A percentile compares a stretch with the other conserved stretches of the same genome.
Conservation (phyloP, 2,113 vertebrate genomes). For the Mandrillus leucophaeus region DNA sequence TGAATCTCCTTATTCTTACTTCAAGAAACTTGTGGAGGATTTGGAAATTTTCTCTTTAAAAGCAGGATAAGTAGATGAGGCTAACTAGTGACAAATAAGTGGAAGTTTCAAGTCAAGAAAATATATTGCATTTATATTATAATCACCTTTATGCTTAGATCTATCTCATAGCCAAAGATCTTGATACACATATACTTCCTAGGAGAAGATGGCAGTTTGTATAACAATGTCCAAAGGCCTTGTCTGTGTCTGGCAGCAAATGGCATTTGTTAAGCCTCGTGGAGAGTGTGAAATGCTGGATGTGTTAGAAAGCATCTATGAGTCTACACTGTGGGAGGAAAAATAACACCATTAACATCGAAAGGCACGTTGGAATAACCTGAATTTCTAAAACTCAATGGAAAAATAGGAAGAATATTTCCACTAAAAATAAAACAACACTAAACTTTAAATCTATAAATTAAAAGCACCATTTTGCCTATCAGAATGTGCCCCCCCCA, state of each 20-base stretch:
- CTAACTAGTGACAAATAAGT: background rate
- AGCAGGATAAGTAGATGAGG: constrained; percentile 49
- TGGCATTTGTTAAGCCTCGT: background rate
- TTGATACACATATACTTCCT: background rate
- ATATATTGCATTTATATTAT: background rate
- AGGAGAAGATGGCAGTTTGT: background rate
- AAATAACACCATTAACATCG: background rate
- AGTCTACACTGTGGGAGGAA: background rate
- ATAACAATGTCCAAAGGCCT: background rate
- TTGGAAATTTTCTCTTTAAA: constrained; percentile 50
- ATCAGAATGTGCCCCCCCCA: background rate
- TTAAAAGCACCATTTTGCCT: background rate
- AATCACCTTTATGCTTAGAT: background rate
- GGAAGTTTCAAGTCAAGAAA: constrained; percentile 21
- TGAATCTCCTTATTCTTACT: background rate
- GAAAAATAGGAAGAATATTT: background rate
- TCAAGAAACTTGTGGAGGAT: background rate
- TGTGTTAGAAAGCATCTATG: background rate
- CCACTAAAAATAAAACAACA: background rate
- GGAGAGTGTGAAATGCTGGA: background rate
- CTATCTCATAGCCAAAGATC: background rate
- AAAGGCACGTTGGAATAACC: background rate
- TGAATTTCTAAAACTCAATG: background rate
- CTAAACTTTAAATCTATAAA: constrained; percentile 17
- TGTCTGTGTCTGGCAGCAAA: constrained; percentile 32